phyloP scores from a whole-genome alignment of 2,888 invertebrate genomes.

The Isoperla grammatica region DNA sequence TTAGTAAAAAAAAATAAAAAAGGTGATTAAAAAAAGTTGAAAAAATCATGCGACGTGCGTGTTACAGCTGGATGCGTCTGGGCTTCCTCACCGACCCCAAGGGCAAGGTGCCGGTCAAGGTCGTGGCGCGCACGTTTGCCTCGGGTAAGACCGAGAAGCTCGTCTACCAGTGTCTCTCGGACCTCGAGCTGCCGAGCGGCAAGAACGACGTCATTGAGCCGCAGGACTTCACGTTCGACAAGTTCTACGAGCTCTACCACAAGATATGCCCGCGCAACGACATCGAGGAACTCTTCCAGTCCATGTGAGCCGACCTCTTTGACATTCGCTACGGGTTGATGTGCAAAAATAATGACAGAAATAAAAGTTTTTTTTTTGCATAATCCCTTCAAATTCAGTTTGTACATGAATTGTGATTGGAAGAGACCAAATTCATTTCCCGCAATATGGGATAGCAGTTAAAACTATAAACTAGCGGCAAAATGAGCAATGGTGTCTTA shows the following conservation, averaged over 20 bases:
- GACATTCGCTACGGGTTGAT: constrained; percentile 19
- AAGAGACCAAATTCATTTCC: too few species aligned
- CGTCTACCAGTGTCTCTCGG: constrained; percentile 93
- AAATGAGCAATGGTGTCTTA: too few species aligned
- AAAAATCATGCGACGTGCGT: too few species aligned
- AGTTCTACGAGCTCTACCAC: constrained; percentile 96
- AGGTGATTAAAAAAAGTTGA: too few species aligned
- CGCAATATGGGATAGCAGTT: too few species aligned
- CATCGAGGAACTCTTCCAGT: constrained; percentile 94
- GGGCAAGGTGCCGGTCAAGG: constrained; percentile 95
- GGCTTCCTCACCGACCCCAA: constrained; percentile 89
- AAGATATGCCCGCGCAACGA: constrained; percentile 99
- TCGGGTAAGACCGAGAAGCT: constrained; percentile 99
- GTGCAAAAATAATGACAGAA: not conserved
- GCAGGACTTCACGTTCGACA: constrained; percentile 94
- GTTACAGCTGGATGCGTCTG: constrained; percentile 95
- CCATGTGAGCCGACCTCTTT: constrained; percentile 92
- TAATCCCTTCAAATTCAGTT: not conserved
- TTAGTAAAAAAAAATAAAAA: too few species aligned
- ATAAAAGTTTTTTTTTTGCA: too few species aligned
- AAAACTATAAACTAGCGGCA: too few species aligned
- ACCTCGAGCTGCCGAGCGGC: constrained; percentile 88
- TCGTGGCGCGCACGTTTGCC: constrained; percentile 94
- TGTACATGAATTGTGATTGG: too few species aligned
- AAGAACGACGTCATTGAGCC: constrained; percentile 95